phyloP scores from a whole-genome alignment of 2,113 vertebrate genomes.

The Solea senegalensis region DNA sequence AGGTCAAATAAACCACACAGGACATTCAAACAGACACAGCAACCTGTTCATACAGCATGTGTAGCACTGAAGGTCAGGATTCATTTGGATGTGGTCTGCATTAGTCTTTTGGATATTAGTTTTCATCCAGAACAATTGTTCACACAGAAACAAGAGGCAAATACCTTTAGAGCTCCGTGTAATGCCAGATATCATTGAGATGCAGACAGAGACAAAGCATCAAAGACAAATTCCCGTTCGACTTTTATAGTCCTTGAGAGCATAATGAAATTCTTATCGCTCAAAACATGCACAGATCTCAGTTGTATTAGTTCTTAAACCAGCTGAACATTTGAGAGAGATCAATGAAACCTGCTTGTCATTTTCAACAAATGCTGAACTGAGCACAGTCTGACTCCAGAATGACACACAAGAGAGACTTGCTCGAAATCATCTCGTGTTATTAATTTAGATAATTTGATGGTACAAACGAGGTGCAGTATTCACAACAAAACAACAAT shows the following conservation, averaged over 20 bases:
- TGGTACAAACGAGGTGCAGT: constrained; percentile 20
- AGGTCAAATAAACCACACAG: neutral
- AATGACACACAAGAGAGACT: constrained; percentile 10
- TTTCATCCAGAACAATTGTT: constrained; percentile 27
- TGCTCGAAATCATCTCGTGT: constrained; percentile 18
- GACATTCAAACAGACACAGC: neutral
- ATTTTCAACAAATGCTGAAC: constrained; percentile 35
- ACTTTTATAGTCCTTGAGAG: constrained; percentile 72
- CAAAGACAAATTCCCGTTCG: constrained; percentile 61
- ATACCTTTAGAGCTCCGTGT: constrained; percentile 30
- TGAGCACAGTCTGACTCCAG: neutral
- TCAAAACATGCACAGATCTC: constrained; percentile 62
- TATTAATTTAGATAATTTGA: constrained; percentile 11
- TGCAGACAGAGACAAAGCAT: constrained; percentile 64
- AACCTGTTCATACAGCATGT: neutral
- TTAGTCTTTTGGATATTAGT: constrained; percentile 13
- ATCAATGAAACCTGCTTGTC: constrained; percentile 46
- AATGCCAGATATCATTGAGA: constrained; percentile 59
- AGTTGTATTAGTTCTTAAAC: constrained; percentile 48
- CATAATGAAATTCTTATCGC: constrained; percentile 73
- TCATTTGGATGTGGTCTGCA: neutral
- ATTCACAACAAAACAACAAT: constrained; percentile 28
- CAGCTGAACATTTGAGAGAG: constrained; percentile 60
- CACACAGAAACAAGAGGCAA: constrained; percentile 26
- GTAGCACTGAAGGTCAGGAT: constrained; percentile 42